Evolutionary conservation across 1,140 invertebrate species (phyloP).

Genomic region (Drusus annulatus): DNA sequence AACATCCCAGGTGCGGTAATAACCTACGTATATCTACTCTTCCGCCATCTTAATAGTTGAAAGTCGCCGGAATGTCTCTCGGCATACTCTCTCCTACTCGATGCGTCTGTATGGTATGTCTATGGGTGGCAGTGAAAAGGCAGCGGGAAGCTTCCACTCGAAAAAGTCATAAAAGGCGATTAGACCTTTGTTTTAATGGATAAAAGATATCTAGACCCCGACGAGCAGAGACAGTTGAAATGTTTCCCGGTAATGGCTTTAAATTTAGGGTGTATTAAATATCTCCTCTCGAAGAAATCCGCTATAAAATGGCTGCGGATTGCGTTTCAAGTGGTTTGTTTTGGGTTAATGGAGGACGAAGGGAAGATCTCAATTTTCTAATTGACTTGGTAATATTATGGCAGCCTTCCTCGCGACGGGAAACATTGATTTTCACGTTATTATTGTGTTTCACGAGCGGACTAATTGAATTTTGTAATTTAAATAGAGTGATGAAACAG

Average conservation of each 20-base stretch:
- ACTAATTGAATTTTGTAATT: too few species aligned
- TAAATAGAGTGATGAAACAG: too few species aligned
- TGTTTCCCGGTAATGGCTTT: constrained; percentile 43
- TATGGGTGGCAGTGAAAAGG: too few species aligned
- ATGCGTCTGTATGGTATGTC: too few species aligned
- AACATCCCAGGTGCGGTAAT: too few species aligned
- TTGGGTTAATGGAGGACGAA: constrained; percentile 24
- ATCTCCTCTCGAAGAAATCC: neutral
- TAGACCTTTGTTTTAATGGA: constrained; percentile 54
- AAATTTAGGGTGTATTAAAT: constrained; percentile 35
- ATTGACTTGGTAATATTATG: constrained; percentile 29
- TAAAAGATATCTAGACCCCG: constrained; percentile 40
- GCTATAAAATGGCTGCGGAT: constrained; percentile 31
- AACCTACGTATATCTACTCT: too few species aligned
- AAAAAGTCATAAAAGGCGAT: constrained; percentile 53
- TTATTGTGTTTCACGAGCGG: too few species aligned
- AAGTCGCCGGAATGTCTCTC: too few species aligned
- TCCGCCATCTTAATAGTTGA: too few species aligned
- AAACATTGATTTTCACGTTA: neutral
- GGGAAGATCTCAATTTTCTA: constrained; percentile 13
- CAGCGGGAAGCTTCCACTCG: constrained; percentile 4
- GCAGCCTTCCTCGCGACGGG: neutral
- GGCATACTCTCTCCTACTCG: too few species aligned
- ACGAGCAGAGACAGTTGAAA: constrained; percentile 30
- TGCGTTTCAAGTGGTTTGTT: constrained; percentile 38